Base-by-base conservation (phyloP, 2,113 vertebrate species). In the Speoplatyrhinus poulsoni region DNA sequence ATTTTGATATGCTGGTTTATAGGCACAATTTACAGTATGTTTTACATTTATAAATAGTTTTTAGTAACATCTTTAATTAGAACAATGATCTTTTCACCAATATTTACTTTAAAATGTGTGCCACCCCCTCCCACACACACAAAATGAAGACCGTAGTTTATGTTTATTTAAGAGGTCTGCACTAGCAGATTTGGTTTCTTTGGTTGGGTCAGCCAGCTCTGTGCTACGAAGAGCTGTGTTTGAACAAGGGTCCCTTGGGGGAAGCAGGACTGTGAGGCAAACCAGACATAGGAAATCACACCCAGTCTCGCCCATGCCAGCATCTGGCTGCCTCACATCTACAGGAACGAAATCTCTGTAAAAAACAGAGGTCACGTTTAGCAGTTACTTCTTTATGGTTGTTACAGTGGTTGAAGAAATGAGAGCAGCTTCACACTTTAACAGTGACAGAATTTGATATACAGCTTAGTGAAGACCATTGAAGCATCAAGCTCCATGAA, bases 241-340 rank as follows among this genome's bases (percentile, higher is more conserved):
- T 70, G 78, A 77, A 86, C 80, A 63, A 76, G 86, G 90, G 91
- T 91, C 90, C 90, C 77, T 76, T 16, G 65, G 91, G 92, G 89
- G 90, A 85, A 89, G 80, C 87, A 65, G 90, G 88, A 72, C 88
- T 89, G 82, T 74, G 89, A 90, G 92, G 91, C 78, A 89, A 93
- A 84, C 81, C 88, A 88, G 86, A 90, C 86, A 89, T 85, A 89
- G 84, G 83, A 91, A 90, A 87, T 89, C 84, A 86, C 82, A 89
- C 89, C 89, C 88, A 91, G 80, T 85, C 86, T 78, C 61, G 41
- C 79, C 81, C 72, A 62, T 69, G 62, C 75, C 73, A 70, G 73
- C 73, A 86, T 85, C 75, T 86, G 80, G 76, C 55, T 80, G 61
- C 50, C 59, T 75, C 67, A 70, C 71, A 79, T 70, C 50, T 80